These are phyloP conservation scores for Anthopleura xanthogrammica DNA, from an alignment of 92 coral and sea anemone genomes.

Conservation along the genomic window DNA sequence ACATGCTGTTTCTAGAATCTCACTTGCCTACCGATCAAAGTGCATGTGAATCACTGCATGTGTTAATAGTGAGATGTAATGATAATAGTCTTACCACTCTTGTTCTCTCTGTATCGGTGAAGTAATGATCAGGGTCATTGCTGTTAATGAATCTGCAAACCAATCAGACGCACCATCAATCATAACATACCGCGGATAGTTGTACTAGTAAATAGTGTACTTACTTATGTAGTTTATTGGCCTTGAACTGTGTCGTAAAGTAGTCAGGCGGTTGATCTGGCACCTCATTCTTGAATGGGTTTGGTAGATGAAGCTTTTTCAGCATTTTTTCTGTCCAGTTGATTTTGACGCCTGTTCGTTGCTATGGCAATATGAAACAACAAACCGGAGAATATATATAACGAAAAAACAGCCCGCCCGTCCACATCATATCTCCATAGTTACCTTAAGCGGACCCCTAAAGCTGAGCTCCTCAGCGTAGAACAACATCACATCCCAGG, in stretches of 20 bases:
- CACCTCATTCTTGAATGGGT: slow-evolving; percentile 86
- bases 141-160: slow-evolving; percentile 75
- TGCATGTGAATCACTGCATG: background rate
- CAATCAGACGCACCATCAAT: background rate
- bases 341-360: slow-evolving; percentile 62
- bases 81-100: slow-evolving; percentile 73
- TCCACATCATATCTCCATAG: background rate
- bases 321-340: slow-evolving; percentile 94
- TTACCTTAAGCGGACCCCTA: slow-evolving; percentile 96
- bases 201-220: background rate
- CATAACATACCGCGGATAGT: background rate
- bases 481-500: slow-evolving; percentile 94
- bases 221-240: slow-evolving; percentile 89
- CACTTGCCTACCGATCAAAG: slow-evolving; percentile 60
- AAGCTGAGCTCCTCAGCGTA: slow-evolving; percentile 97
- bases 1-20: slow-evolving; percentile 91
- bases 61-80: background rate
- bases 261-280: slow-evolving; percentile 89
- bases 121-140: slow-evolving; percentile 85
- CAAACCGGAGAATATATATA: too few relatives aligned
- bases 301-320: slow-evolving; percentile 72
- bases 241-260: slow-evolving; percentile 87
- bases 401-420: too few relatives aligned
- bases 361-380: slow-evolving; percentile 18
- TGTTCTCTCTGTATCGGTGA: slow-evolving; percentile 86